Conservation (phyloP, 1,140 invertebrate species). For the Heterodera carotae region DNA sequence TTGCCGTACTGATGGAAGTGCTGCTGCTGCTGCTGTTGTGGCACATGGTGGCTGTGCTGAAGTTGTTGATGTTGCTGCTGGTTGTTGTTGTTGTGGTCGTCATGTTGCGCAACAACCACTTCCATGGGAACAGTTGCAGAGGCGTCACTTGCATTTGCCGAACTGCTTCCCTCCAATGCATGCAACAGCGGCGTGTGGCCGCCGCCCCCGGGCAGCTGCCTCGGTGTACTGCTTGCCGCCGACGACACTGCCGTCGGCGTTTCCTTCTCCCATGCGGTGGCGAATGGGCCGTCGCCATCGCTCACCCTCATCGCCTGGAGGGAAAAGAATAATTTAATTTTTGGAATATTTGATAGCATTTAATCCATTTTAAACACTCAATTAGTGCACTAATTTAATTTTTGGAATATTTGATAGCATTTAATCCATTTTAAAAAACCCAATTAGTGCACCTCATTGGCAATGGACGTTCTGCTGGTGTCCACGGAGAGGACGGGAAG, state of each 20-base stretch:
- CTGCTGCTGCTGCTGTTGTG: slow-evolving; percentile 25
- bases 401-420: background rate
- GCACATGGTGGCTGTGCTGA: slow-evolving; percentile 7
- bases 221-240: background rate
- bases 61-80: background rate
- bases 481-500: slow-evolving; percentile 50
- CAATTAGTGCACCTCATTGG: slow-evolving; percentile 30
- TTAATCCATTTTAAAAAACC: too few species aligned
- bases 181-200: background rate
- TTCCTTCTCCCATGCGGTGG: background rate
- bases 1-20: slow-evolving; percentile 2
- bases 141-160: background rate
- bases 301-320: background rate
- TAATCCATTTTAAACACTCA: background rate
- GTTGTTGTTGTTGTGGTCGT: background rate
- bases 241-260: background rate
- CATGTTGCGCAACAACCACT: too few species aligned
- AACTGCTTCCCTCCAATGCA: background rate
- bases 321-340: background rate
- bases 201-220: too few species aligned
- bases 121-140: background rate
- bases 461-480: slow-evolving; percentile 45
- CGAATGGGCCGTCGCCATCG: background rate
- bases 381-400: background rate
- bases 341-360: background rate